These are phyloP conservation scores for Drosophila neotestacea DNA, from an alignment of 2,888 invertebrate species.

Conservation along the genomic window DNA sequence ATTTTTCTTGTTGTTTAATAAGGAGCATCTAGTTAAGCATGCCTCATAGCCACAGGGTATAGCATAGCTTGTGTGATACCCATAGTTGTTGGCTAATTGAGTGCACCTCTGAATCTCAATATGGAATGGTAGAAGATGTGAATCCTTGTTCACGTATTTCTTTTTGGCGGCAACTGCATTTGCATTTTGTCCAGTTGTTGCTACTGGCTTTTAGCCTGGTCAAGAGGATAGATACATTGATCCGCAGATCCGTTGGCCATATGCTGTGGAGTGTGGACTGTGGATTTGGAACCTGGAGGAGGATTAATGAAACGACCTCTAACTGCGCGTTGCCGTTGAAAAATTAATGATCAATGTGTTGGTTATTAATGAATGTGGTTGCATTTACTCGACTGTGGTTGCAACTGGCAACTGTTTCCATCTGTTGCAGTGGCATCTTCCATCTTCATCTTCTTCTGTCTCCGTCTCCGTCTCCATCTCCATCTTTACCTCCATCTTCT, in stretches of 20 bases:
- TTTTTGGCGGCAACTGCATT: conserved; percentile 29
- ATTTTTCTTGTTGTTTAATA: too few relatives aligned
- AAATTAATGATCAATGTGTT: conserved; percentile 77
- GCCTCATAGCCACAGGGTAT: not conserved
- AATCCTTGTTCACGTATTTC: not conserved
- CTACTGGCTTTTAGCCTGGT: conserved; percentile 62
- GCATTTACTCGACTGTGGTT: conserved; percentile 11
- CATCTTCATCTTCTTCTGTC: conserved; percentile 49
- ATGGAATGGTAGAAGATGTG: not conserved
- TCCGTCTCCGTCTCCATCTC: too few relatives aligned
- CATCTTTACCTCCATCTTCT: conserved; percentile 51
- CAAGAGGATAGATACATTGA: not conserved
- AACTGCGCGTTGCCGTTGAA: conserved; percentile 64
- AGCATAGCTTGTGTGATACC: not conserved
- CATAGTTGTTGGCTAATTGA: conserved; percentile 39
- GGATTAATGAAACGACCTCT: conserved; percentile 71
- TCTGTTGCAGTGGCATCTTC: conserved; percentile 43
- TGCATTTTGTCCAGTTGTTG: conserved; percentile 64
- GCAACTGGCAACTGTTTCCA: conserved; percentile 19
- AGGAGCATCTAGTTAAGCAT: not conserved
- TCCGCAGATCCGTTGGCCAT: conserved; percentile 14
- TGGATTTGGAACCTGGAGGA: conserved; percentile 28
- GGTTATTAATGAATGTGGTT: conserved; percentile 74
- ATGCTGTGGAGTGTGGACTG: conserved; percentile 14
- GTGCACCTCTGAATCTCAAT: conserved; percentile 16